Conservation (phyloP, 2,113 vertebrate genomes). For the human region GRCh38 chr7:22504001-22504500, state of each 20-base stretch:
- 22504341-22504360: background rate
- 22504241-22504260: background rate
- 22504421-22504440: background rate
- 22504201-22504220: rapidly evolving
- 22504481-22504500: background rate
- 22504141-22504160: background rate
- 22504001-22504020: background rate
- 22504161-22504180: background rate
- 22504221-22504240: background rate
- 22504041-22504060: background rate
- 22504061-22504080: background rate
- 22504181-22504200: background rate
- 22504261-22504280: too few relatives aligned
- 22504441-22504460: background rate
- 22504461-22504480: background rate
- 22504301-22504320: background rate
- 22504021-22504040: background rate
- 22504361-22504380: background rate
- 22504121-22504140: background rate
- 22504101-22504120: background rate
- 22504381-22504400: background rate
- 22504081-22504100: background rate
- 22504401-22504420: background rate
- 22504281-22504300: background rate
- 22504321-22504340: background rate